Evolutionary conservation across 2,797 vertebrate genomes (phyloP), one percentile per base, ranked within the genome.

Genomic region (Molossus alvarezi): DNA sequence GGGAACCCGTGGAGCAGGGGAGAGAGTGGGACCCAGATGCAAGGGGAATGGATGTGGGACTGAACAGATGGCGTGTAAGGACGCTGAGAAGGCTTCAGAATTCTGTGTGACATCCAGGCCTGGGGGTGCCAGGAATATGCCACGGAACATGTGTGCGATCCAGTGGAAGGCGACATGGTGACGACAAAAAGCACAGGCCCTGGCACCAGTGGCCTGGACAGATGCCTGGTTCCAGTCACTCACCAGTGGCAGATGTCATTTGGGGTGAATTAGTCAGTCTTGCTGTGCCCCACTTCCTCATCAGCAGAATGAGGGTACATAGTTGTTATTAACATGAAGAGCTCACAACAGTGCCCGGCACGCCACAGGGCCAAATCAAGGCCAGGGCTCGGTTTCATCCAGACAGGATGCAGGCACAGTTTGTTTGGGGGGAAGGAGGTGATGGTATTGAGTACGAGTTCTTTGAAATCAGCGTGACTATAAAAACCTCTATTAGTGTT

Each of bases 151-250:
- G 33, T 10, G 7, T 60, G 41, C 51, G 37, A 53, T 45, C 23
- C 81, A 2, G 0, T 3, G 29, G 51, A n/a, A 64, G 86, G 55
- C 6, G 11, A 21, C 17, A 1, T 0, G 1, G 5, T 9, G n/a
- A 64, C 29, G 18, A 18, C 73, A 67, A 15, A 88, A 48, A 25
- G 15, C 55, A 67, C 13, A 90, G 75, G 53, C 14, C 57, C n/a
- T 21, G 6, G 23, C 64, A 12, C 23, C 45, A 12, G 21, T 8
- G 73, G 58, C 17, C 53, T 75, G 11, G 27, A 58, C 2, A 9
- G 29, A 64, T 6, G 14, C 27, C 55, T 21, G 20, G 65, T 60
- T n/a, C 65, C 18, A 51, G 2, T 7, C 18, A 27, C 41, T 51
- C 27, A 33, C 17, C 21, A 79, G 60, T 9, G n/a, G 23, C 0